Conservation (phyloP, 2,113 vertebrate species). For the Syrrhaptes paradoxus region DNA sequence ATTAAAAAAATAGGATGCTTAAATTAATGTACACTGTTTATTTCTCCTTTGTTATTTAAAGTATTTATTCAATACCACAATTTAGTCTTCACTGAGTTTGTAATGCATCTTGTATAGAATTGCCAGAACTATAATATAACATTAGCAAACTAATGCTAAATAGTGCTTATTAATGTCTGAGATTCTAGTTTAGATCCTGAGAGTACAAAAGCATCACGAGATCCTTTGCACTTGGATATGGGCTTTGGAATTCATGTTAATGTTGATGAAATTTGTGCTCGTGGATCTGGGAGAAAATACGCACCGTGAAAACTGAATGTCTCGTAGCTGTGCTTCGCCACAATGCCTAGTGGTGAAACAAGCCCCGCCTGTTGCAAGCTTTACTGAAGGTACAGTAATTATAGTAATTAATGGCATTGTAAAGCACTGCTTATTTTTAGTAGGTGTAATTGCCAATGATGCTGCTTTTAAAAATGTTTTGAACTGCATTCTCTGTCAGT, state of each 20-base stretch:
- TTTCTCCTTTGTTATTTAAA: conserved; percentile 53
- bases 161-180: conserved; percentile 45
- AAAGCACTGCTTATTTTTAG: conserved; percentile 51
- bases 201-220: not conserved
- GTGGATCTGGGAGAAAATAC: not conserved
- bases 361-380: not conserved
- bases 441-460: conserved; percentile 43
- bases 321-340: not conserved
- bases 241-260: conserved; percentile 10
- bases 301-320: not conserved
- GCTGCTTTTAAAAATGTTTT: conserved; percentile 44
- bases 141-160: conserved; percentile 63
- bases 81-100: conserved; percentile 53
- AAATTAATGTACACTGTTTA: conserved; percentile 7
- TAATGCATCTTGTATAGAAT: conserved; percentile 35
- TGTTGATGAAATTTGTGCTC: not conserved
- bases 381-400: conserved; percentile 21
- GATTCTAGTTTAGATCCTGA: conserved; percentile 33
- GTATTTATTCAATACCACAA: conserved; percentile 30
- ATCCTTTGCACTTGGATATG: not conserved
- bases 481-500: conserved; percentile 17
- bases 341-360: not conserved
- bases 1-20: not conserved
- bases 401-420: conserved; percentile 47
- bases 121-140: conserved; percentile 39